A percentile compares a stretch with the other conserved stretches of the same genome.
Conservation (phyloP, 2,113 vertebrate genomes). For the Aegotheles bennettii region DNA sequence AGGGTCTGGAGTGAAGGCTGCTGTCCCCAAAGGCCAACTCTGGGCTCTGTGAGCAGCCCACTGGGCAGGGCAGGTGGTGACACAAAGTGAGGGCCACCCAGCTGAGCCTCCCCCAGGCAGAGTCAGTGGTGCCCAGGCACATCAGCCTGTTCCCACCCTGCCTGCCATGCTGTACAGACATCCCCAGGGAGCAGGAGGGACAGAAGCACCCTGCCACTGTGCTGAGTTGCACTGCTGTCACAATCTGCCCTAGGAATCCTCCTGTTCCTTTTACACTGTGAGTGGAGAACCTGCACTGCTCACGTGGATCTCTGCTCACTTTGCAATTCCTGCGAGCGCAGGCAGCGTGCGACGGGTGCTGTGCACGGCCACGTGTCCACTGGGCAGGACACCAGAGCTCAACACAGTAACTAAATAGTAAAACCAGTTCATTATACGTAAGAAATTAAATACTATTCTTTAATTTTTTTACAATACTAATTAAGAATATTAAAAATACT, state of each 20-base stretch:
- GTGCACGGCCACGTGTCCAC: too few species aligned
- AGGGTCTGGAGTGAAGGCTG: neutral
- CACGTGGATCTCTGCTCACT: too few species aligned
- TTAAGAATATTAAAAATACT: neutral
- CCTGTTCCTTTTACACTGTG: accelerated
- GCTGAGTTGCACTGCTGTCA: neutral
- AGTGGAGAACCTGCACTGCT: neutral
- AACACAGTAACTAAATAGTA: too few species aligned
- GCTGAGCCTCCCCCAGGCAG: too few species aligned
- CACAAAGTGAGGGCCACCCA: too few species aligned
- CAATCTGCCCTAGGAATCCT: neutral
- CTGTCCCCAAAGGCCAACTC: neutral
- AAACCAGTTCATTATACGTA: too few species aligned
- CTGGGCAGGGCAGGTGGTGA: neutral
- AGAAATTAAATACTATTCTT: neutral
- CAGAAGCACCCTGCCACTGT: neutral
- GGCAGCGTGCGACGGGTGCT: too few species aligned
- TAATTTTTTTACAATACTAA: neutral
- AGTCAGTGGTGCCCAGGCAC: too few species aligned
- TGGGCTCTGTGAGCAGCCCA: neutral
- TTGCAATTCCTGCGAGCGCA: too few species aligned
- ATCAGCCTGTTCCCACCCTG: too few species aligned
- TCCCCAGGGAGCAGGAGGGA: neutral
- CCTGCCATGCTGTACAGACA: too few species aligned
- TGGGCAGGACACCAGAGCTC: neutral